Evolutionary conservation across 2,113 vertebrate genomes (phyloP), one percentile per base, ranked within the genome.

Genomic region (Syngnathus floridae): DNA sequence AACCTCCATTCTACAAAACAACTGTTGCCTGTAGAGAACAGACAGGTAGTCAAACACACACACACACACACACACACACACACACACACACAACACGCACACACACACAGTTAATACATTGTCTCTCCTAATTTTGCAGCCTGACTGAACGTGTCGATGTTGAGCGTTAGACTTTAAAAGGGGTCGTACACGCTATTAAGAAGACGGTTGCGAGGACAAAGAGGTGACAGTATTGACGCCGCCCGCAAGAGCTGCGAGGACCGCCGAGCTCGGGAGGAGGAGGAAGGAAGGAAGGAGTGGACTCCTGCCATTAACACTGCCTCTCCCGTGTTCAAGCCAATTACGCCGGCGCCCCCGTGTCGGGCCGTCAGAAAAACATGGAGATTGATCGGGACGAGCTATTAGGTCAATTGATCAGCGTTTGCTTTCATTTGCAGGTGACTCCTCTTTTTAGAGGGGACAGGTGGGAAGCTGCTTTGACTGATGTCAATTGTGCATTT

Each of bases 391-490:
- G 76, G 26, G 77, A 74, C 72, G 64, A 82, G 82, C 86, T 80
- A 84, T 83, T 84, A 83, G 82, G 79, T 81, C 75, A 84, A 85
- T 84, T 83, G 82, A 88, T 87, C 73, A 69, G 54, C 66, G 75
- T 62, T 86, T 77, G 72, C 72, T 85, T 84, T 82, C 81, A 83
- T 86, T 77, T 78, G 56, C 37, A 6, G 14, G 60, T 64, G 74
- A 67, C 55, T 52, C 72, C 66, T 62, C 61, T 71, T 79, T 84
- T 72, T 78, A 75, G 79, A 74, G 80, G 81, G 45, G 73, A 85
- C 78, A 73, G 69, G 67, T 74, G 74, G 72, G 77, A 80, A 81
- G 64, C 70, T 64, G 54, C 6, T 31, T 7, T 16, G 14, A 56
- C 26, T 41, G 26, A 31, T 31, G 26, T 31, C 26, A 31, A 31